Evolutionary conservation across 2,888 invertebrate genomes (phyloP).

Genomic region (Tiphia femorata): DNA sequence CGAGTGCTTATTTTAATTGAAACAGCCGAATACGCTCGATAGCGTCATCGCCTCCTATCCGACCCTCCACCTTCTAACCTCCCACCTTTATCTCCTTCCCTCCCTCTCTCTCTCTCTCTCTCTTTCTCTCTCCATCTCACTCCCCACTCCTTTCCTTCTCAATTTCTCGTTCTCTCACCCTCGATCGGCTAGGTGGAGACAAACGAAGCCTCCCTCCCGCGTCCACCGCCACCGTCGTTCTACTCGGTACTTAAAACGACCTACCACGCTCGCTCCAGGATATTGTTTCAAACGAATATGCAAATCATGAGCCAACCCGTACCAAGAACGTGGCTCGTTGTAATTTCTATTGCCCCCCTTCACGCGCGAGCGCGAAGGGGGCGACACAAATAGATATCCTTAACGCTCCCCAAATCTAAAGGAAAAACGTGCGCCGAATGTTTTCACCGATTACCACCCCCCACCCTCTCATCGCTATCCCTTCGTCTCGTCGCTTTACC

Average conservation of each 20-base stretch:
- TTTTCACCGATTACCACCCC: conserved; percentile 11
- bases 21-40: conserved; percentile 54
- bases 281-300: conserved; percentile 69
- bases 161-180: too few relatives aligned
- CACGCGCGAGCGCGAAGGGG: conserved; percentile 10
- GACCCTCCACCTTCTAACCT: too few relatives aligned
- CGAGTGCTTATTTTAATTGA: conserved; percentile 68
- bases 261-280: conserved; percentile 52
- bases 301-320: conserved; percentile 64
- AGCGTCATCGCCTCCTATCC: too few relatives aligned
- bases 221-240: neutral
- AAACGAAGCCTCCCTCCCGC: neutral
- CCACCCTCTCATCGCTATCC: neutral
- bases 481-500: neutral
- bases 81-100: neutral
- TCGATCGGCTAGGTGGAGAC: too few relatives aligned
- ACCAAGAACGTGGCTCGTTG: conserved; percentile 50
- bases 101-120: neutral
- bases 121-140: too few relatives aligned
- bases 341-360: conserved; percentile 59
- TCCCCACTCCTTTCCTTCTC: neutral
- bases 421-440: conserved; percentile 62
- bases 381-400: conserved; percentile 59
- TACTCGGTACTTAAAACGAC: conserved; percentile 51
- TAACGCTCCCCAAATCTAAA: conserved; percentile 55